Evolutionary conservation across 2,113 vertebrate genomes (phyloP).

Genomic region (Pollimyrus isidori): DNA sequence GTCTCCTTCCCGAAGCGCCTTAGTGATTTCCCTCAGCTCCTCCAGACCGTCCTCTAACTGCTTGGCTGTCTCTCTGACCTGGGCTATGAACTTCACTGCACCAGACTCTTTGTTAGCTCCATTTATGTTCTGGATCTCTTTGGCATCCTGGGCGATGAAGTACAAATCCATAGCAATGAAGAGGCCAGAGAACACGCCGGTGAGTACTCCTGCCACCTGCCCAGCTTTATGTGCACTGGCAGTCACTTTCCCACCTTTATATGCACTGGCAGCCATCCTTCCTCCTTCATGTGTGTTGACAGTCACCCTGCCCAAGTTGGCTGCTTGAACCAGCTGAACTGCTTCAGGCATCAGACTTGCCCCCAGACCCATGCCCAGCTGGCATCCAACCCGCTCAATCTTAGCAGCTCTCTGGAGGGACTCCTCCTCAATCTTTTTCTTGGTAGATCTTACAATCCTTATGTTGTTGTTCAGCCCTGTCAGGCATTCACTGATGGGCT

Average conservation of each 20-base stretch:
- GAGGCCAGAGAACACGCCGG: slow-evolving; percentile 9
- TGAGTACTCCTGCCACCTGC: slow-evolving; percentile 9
- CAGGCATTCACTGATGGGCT: slow-evolving; percentile 5
- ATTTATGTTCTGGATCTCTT: slow-evolving; percentile 31
- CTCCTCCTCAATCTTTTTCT: neutral
- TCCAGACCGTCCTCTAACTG: slow-evolving; percentile 7
- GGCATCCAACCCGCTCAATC: neutral
- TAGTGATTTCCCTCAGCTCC: neutral
- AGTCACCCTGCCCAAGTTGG: neutral
- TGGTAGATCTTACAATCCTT: neutral
- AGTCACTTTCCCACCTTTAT: neutral
- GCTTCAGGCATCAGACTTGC: slow-evolving; percentile 10
- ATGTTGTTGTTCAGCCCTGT: neutral
- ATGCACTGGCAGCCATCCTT: neutral
- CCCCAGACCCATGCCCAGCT: neutral
- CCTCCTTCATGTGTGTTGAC: neutral
- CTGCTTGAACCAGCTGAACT: neutral
- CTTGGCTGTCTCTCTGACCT: neutral
- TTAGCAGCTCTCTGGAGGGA: neutral
- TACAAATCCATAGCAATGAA: slow-evolving; percentile 30
- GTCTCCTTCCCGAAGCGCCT: neutral
- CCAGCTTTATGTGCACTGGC: neutral
- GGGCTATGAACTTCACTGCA: neutral
- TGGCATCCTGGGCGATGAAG: slow-evolving; percentile 36
- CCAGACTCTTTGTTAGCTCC: neutral